phyloP scores from a whole-genome alignment of 2,888 invertebrate species.

The Orthonevra nobilis region DNA sequence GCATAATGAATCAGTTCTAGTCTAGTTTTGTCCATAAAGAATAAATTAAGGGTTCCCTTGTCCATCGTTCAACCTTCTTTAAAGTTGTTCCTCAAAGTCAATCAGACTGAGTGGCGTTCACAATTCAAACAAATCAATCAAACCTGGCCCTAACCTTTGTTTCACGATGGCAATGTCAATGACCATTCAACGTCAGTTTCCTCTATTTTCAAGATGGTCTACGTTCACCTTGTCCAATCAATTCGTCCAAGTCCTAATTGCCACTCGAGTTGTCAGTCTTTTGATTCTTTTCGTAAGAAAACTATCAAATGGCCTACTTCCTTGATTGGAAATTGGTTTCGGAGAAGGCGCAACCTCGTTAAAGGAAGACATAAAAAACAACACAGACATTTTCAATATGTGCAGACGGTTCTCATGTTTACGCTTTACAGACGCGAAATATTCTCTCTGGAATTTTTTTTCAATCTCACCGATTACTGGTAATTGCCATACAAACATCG shows the following conservation, averaged over 20 bases:
- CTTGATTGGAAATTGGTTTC: constrained; percentile 4
- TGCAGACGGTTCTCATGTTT: no score
- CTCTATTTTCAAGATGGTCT: no score
- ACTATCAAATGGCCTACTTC: not conserved
- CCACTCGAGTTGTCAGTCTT: constrained; percentile 34
- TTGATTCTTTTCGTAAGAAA: not conserved
- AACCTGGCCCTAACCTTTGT: not conserved
- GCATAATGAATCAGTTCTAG: not conserved
- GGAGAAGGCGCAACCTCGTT: no score
- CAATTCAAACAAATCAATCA: constrained; percentile 10
- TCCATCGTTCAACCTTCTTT: not conserved
- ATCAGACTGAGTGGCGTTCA: constrained; percentile 3
- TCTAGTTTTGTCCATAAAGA: no score
- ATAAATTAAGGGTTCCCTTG: no score
- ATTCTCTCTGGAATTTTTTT: no score
- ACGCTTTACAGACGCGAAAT: no score
- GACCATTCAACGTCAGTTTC: constrained; percentile 4
- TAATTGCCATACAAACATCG: constrained; percentile 27
- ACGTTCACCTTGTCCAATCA: not conserved
- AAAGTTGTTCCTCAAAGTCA: constrained; percentile 18
- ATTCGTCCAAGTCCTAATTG: constrained; percentile 5
- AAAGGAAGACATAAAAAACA: no score
- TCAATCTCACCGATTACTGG: constrained; percentile 1
- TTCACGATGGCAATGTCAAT: constrained; percentile 26
- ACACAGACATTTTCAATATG: no score